Percentiles rank a stretch among this genome's conserved stretches.
Evolutionary conservation across 1,140 invertebrate genomes (phyloP).

Genomic region (Hyles vespertilio): DNA sequence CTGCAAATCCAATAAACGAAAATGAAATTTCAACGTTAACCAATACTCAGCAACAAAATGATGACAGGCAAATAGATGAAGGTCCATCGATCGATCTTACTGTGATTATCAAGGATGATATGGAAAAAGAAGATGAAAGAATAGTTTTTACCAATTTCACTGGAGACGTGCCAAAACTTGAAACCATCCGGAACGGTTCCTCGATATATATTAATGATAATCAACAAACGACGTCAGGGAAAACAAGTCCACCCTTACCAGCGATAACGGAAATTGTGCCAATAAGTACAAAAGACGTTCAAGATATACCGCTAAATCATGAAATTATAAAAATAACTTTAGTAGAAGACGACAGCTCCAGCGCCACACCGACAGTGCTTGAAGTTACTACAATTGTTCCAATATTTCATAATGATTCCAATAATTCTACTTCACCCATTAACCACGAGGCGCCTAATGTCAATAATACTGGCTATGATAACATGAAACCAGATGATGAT

Average conservation of each 20-base stretch:
- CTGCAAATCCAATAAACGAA: constrained; percentile 10
- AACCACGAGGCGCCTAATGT: not conserved
- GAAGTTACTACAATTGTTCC: constrained; percentile 58
- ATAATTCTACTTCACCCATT: not conserved
- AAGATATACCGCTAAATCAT: constrained; percentile 40
- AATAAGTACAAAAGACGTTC: not conserved
- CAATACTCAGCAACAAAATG: constrained; percentile 1
- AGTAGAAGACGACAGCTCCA: constrained; percentile 38
- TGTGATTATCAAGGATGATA: constrained; percentile 41
- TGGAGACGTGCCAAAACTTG: constrained; percentile 25
- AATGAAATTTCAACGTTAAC: constrained; percentile 16
- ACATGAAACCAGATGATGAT: too few species aligned
- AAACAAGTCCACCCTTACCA: not conserved
- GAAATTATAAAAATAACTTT: constrained; percentile 63
- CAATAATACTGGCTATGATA: not conserved
- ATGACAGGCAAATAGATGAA: constrained; percentile 29
- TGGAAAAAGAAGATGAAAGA: too few species aligned
- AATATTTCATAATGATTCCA: constrained; percentile 9
- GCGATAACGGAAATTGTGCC: too few species aligned
- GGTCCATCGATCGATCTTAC: constrained; percentile 52
- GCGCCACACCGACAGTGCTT: constrained; percentile 35
- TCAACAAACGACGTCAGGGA: not conserved
- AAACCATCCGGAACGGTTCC: constrained; percentile 29
- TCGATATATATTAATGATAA: constrained; percentile 15
- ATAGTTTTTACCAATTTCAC: constrained; percentile 16